Base-by-base conservation (phyloP, 2,113 vertebrate species). In the Apodemus speciosus region DNA sequence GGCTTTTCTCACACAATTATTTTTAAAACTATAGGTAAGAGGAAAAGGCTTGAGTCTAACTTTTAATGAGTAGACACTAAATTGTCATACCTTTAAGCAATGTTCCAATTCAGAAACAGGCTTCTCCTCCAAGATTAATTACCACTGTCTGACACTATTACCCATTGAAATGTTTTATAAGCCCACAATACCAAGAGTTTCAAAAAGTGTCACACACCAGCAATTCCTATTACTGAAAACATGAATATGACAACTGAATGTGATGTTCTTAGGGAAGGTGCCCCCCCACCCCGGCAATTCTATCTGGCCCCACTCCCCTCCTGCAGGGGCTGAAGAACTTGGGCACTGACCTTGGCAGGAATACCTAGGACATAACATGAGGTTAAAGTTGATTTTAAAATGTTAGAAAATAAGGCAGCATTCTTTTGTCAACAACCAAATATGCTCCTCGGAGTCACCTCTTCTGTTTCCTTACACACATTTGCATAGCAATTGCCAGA, bases 161-260 rank as follows among this genome's bases (percentile, higher is more conserved):
- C 9, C 77, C 91, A 79, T 43, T 69, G 93, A 97, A 96, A 96
- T 94, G 84, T 89, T 97, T 97, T 91, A 88, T 87, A 96, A 95
- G 77, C 35, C 43, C 85, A 96, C 89, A 93, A 85, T 89, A 91
- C 51, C 25, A 79, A 91, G 81, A 90, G 76, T 96, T 96, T 96
- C 84, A 89, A 80, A 64, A 92, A 91, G 51, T 27, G 0, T 94
- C 92, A 95, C 88, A 88, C 69, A 91, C 88, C 92, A 87, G 90
- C 94, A 97, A 76, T 92, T 95, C 85, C 93, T 94, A 79, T 89
- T 92, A 90, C 72, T 80, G 69, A 85, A 95, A 97, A 79, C 38
- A 92, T 58, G 95, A 96, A 75, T 56, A 88, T 60, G 86, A 95
- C 96, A 94, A 93, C 32, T 94, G 85, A 93, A 85, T 92, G 79